These are phyloP conservation scores for Boleophthalmus pectinirostris DNA, from an alignment of 2,113 vertebrate genomes.

Conservation along the genomic window DNA sequence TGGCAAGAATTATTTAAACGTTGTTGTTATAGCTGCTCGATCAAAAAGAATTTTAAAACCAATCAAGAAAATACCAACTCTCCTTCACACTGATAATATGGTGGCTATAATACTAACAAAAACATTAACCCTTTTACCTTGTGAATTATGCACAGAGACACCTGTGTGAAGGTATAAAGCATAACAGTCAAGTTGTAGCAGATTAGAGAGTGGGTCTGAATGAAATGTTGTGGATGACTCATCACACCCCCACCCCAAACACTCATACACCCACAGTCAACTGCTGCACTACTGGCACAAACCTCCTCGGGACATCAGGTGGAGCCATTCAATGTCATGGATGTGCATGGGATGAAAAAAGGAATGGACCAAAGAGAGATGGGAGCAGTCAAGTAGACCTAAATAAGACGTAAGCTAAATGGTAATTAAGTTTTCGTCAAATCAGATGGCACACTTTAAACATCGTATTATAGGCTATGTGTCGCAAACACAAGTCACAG, in stretches of 20 bases:
- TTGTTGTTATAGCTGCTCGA: slow-evolving; percentile 15
- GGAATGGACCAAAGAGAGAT: background rate
- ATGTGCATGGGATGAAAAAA: background rate
- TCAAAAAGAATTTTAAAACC: slow-evolving; percentile 21
- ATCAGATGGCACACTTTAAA: background rate
- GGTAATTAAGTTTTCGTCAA: background rate
- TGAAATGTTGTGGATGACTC: slow-evolving; percentile 74
- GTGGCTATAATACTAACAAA: slow-evolving; percentile 13
- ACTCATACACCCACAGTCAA: slow-evolving; percentile 26
- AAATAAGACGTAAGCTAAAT: no score
- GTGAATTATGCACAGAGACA: background rate
- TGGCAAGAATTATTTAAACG: slow-evolving; percentile 13
- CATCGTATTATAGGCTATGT: background rate
- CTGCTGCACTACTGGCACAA: slow-evolving; percentile 50
- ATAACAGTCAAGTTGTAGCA: slow-evolving; percentile 28
- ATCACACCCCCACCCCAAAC: slow-evolving; percentile 48
- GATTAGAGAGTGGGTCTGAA: slow-evolving; percentile 57
- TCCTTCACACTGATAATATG: slow-evolving; percentile 61
- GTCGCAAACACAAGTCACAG: background rate
- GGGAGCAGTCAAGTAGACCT: background rate
- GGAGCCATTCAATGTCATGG: background rate
- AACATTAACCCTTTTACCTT: background rate
- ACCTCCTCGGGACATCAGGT: slow-evolving; percentile 22
- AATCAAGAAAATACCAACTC: slow-evolving; percentile 49
- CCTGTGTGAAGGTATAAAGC: slow-evolving; percentile 11